Evolutionary conservation across 2,797 vertebrate species (phyloP).

Genomic region (Lacerta viridis): DNA sequence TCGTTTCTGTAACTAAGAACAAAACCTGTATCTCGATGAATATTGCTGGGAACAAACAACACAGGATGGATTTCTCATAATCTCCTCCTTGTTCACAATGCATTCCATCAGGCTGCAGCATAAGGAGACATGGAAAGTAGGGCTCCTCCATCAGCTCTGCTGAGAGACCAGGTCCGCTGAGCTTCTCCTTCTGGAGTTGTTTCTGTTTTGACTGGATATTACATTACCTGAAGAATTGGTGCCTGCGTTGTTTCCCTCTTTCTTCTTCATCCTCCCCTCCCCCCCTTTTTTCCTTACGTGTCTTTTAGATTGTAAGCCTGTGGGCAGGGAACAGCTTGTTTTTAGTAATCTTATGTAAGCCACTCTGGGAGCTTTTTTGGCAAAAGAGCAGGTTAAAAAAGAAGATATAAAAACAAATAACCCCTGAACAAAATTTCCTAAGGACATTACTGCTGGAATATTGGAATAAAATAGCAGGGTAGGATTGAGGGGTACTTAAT

Average conservation of each 20-base stretch:
- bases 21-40: neutral
- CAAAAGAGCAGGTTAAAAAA: neutral
- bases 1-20: neutral
- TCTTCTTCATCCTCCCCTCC: neutral
- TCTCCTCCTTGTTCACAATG: neutral
- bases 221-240: neutral
- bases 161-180: neutral
- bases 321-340: neutral
- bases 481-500: neutral
- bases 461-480: neutral
- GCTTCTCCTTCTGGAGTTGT: neutral
- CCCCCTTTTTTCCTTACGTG: neutral
- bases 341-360: neutral
- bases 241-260: neutral
- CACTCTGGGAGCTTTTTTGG: neutral
- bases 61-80: neutral
- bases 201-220: neutral
- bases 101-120: neutral
- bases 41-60: slow-evolving; percentile 1
- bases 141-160: neutral
- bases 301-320: neutral
- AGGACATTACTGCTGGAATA: neutral
- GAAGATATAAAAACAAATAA: slow-evolving; percentile 6
- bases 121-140: neutral
- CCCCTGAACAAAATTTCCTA: neutral